Evolutionary conservation across 2,797 vertebrate species (phyloP), one percentile per base, ranked within the genome.

Genomic region (Sebastes diploproa): DNA sequence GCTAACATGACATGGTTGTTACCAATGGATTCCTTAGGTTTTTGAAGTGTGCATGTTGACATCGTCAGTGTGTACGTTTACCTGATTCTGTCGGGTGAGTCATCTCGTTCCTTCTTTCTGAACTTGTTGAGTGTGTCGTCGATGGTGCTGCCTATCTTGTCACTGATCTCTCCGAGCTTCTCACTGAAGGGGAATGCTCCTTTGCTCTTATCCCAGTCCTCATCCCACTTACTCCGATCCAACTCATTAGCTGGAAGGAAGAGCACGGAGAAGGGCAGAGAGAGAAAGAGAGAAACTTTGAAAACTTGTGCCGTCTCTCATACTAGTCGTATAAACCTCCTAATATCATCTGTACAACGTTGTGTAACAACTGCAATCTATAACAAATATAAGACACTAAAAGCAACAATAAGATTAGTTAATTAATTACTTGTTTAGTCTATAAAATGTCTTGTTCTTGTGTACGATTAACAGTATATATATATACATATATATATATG

Each of bases 61-160:
- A 32, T 12, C 11, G 2, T 25, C n/a, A 4, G 7, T 50, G 7
- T 64, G 20, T 11, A 7, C 2, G 16, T 66, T 77, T 92, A 99
- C 98, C 98, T 99, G 95, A 97, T 96, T 90, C 97, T 95, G 92
- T 99, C 98, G 1, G 98, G 98, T 20, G 98, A 99, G 82, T 98
- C 98, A 23, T 99, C 98, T 83, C 97, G 94, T 2, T 99, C 98
- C 95, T 99, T 99, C 96, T 99, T 98, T 77, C 98, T 96, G 93
- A 99, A 99, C 94, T 98, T 99, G 96, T 97, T 99, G 92, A 99
- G 96, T 30, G 98, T 99, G 93, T 99, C 98, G 55, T 99, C 98
- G 20, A 99, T 99, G 16, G 97, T 99, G 93, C 97, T 99, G 91
- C 98, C 98, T 30, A 99, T 99, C 92, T 99, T 99, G 94, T 99